Conservation (phyloP, 2,888 invertebrate genomes). For the Erpobdella octoculata region DNA sequence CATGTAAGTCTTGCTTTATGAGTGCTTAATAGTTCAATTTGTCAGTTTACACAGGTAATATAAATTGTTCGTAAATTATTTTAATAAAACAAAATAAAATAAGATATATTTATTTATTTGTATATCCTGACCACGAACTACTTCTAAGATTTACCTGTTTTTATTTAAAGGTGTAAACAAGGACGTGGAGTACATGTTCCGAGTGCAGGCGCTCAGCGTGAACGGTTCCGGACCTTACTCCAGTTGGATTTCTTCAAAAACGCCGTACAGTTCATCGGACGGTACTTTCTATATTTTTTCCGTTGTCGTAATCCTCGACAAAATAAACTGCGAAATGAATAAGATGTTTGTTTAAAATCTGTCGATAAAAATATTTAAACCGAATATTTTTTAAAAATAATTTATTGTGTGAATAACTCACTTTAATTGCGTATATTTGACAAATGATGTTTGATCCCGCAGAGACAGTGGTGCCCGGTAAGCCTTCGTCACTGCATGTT, state of each 20-base stretch:
- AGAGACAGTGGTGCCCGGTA: conserved; percentile 67
- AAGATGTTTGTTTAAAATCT: neutral
- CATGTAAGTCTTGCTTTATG: too few species aligned
- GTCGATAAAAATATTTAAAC: too few species aligned
- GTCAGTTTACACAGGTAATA: neutral
- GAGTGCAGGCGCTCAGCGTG: conserved; percentile 80
- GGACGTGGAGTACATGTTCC: conserved; percentile 71
- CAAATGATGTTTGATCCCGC: neutral
- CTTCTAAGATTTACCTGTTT: neutral
- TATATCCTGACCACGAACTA: neutral
- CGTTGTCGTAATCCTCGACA: neutral
- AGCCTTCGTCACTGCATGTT: conserved; percentile 72
- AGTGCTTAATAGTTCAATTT: neutral
- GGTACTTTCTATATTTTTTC: neutral
- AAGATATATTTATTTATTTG: neutral
- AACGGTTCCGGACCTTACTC: conserved; percentile 88
- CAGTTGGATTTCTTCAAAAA: conserved; percentile 77
- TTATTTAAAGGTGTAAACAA: conserved; percentile 61
- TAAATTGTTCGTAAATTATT: neutral
- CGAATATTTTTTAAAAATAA: too few species aligned
- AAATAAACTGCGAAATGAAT: neutral
- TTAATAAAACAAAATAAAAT: neutral
- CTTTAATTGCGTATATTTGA: neutral
- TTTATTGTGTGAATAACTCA: neutral
- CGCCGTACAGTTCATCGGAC: conserved; percentile 59